These are phyloP conservation scores for Bellardia pandia DNA, from an alignment of 2,888 invertebrate species.

Conservation along the genomic window DNA sequence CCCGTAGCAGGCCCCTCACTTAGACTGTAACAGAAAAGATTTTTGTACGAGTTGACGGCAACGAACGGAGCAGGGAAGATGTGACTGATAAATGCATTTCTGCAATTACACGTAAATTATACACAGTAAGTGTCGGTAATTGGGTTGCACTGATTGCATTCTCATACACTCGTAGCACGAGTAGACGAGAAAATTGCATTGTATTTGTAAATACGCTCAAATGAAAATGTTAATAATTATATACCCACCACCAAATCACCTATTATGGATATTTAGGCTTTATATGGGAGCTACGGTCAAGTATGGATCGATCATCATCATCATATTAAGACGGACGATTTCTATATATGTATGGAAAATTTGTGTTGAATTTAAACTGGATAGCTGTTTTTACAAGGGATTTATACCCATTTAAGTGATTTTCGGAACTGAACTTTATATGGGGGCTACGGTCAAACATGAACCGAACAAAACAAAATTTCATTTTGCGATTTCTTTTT, in stretches of 20 bases:
- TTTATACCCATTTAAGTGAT: no score
- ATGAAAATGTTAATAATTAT: background rate
- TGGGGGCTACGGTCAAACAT: no score
- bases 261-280: no score
- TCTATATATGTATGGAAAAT: no score
- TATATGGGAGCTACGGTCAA: no score
- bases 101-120: conserved; percentile 58
- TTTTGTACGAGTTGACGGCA: background rate
- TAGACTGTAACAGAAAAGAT: background rate
- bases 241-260: background rate
- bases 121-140: conserved; percentile 62
- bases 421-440: no score
- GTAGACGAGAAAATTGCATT: background rate
- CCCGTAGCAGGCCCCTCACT: background rate
- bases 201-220: background rate
- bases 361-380: no score
- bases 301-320: no score
- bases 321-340: no score
- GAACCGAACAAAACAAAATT: no score
- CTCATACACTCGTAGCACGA: background rate
- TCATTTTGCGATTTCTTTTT: no score
- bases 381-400: no score
- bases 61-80: background rate
- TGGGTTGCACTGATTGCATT: conserved; percentile 24
- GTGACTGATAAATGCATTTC: conserved; percentile 59